Base-by-base conservation (phyloP, 2,113 vertebrate species). In the Orthonyx spaldingii region DNA sequence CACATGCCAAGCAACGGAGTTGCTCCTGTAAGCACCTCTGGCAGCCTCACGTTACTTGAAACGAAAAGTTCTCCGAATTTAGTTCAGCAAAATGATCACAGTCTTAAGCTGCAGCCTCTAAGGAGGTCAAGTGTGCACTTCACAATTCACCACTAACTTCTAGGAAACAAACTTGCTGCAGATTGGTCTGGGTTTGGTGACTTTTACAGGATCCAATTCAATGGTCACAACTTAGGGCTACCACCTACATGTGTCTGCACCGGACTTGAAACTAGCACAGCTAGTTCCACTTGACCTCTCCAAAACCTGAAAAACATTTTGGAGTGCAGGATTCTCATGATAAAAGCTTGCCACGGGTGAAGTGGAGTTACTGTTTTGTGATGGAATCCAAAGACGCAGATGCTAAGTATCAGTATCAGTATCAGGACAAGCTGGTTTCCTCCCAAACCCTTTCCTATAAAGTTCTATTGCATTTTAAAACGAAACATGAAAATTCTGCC, bases 1-100 rank as follows among this genome's bases (percentile, higher is more conserved):
- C 0, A 0, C 10, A 47, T 21, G 32, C 30, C 87, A 82, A 82
- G 49, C 56, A 39, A n/a, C 0, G 2, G 27, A 78, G 26, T 41
- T 66, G 33, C 68, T 92, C 37, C 69, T 65, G 17, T 2, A 11
- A 84, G 56, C 28, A 68, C 68, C 60, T 70, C 47, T 55, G 72
- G 72, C 52, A 82, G 47, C 13, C 12, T 53, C 57, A 11, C 14
- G 10, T 61, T 21, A 56, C 39, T 53, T 47, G 30, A 47, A 74
- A 57, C 8, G 39, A 30, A 77, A 84, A 74, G 13, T 8, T 65
- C 35, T 61, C 55, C 57, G 46, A 55, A 55, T 65, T 65, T 21
- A 92, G 19, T 35, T 66, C 60, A 81, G 47, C 30, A 70, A 61
- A 86, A 81, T 0, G 1, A 71, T 16, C 18, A 11, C 0, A n/a